Evolutionary conservation across 2,888 invertebrate genomes (phyloP), one percentile per base, ranked within the genome.

Genomic region (Drosophila greeni): DNA sequence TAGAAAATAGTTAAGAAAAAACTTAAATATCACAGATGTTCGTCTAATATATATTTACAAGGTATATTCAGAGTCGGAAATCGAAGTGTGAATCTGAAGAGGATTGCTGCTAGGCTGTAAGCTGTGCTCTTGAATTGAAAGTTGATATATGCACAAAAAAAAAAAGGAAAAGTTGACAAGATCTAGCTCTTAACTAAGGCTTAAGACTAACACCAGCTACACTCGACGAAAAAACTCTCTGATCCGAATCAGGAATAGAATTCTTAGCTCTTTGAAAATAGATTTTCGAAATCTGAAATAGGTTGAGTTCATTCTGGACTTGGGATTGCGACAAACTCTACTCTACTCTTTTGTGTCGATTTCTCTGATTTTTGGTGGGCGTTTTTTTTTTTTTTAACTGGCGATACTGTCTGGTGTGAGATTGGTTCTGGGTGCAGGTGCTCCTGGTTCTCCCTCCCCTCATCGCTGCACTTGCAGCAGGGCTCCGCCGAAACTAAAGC

Each of bases 21-120:
- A 87, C 87, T 86, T 88, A 86, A 85, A 85, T 87, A 87, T 87
- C 87, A 87, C 87, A 87, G 87, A 84, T 81, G 76, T 85, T 76
- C 52, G 70, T 18, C 47, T 34, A 47, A 65, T 54, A 36, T 66
- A 66, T 66, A 36, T 60, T 49, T 59, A 49, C 52, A 72, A 70
- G 75, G 62, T 70, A 42, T 65, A 56, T 60, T 64, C 55, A 62
- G 59, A 59, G 34, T 67, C 31, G 36, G 37, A 49, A 56, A 43
- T 55, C 14, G 42, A 36, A 56, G 29, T 56, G 23, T 49, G 70
- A 70, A 57, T 64, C 52, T 59, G 39, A 52, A 37, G 37, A 60
- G 34, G 53, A 59, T 60, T 43, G 54, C 67, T 47, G 51, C 72
- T 72, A 59, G 53, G 65, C 61, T 61, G 48, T 43, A 55, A 60